Conservation (phyloP, 2,797 vertebrate species). For the Coreius guichenoti region DNA sequence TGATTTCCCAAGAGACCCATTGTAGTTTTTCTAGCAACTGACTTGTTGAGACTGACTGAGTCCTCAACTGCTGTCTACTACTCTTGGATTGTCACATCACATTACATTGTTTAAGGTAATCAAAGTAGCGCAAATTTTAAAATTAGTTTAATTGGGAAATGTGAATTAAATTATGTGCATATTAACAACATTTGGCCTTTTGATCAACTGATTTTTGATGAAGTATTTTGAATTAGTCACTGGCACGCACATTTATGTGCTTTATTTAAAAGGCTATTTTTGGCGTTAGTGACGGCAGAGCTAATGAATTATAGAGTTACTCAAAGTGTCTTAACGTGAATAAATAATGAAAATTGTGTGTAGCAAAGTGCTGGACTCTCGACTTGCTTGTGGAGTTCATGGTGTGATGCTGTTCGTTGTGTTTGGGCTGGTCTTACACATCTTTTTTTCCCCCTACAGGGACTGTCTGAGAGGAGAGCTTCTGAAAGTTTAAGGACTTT, state of each 20-base stretch:
- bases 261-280: slow-evolving; percentile 78
- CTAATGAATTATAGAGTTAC: slow-evolving; percentile 78
- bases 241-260: slow-evolving; percentile 72
- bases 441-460: slow-evolving; percentile 57
- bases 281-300: slow-evolving; percentile 70
- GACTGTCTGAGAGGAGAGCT: slow-evolving; percentile 80
- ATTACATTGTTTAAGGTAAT: slow-evolving; percentile 14
- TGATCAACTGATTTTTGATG: slow-evolving; percentile 26
- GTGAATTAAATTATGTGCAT: slow-evolving; percentile 33
- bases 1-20: slow-evolving; percentile 15
- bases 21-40: slow-evolving; percentile 28
- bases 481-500: slow-evolving; percentile 79
- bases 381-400: slow-evolving; percentile 7
- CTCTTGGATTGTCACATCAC: slow-evolving; percentile 28
- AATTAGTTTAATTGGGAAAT: slow-evolving; percentile 21
- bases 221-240: slow-evolving; percentile 19
- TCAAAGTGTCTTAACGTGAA: slow-evolving; percentile 75
- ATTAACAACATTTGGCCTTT: slow-evolving; percentile 26
- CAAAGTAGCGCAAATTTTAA: slow-evolving; percentile 15
- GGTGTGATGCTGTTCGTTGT: not conserved
- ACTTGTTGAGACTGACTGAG: slow-evolving; percentile 28
- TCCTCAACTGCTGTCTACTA: slow-evolving; percentile 28
- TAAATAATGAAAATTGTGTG: slow-evolving; percentile 78
- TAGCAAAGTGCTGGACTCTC: slow-evolving; percentile 55
- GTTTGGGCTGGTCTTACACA: slow-evolving; percentile 39